Evolutionary conservation across 2,797 vertebrate species (phyloP).

Genomic region (Clarias laeviceps): DNA sequence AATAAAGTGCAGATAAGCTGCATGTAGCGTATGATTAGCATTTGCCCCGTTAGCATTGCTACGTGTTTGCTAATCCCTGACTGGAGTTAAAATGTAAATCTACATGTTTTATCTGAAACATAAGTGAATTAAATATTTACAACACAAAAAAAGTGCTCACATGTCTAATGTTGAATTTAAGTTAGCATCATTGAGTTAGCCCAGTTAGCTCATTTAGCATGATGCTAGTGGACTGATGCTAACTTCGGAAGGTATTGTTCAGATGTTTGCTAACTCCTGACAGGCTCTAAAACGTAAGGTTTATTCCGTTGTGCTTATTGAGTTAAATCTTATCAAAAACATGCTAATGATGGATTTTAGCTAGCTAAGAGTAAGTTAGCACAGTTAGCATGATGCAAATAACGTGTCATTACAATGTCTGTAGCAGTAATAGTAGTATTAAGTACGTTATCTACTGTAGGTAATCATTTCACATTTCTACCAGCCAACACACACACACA

Average conservation of each 20-base stretch:
- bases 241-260: no score
- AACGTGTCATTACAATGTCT: not conserved
- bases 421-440: no score
- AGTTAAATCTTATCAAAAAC: not conserved
- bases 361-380: not conserved
- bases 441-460: no score
- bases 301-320: not conserved
- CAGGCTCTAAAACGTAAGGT: not conserved
- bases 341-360: not conserved
- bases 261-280: slow-evolving; percentile 1
- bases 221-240: not conserved
- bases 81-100: not conserved
- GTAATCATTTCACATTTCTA: not conserved
- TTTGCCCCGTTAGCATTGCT: not conserved
- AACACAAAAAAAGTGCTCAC: not conserved
- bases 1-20: not conserved
- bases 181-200: not conserved
- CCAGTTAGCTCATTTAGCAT: not conserved
- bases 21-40: not conserved
- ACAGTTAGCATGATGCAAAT: not conserved
- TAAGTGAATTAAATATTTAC: not conserved
- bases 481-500: no score
- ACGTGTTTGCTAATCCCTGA: not conserved
- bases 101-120: not conserved
- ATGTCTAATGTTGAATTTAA: not conserved